Evolutionary conservation across 2,113 vertebrate genomes (phyloP), one percentile per base, ranked within the genome.

Genomic region (Ptyas mucosa): DNA sequence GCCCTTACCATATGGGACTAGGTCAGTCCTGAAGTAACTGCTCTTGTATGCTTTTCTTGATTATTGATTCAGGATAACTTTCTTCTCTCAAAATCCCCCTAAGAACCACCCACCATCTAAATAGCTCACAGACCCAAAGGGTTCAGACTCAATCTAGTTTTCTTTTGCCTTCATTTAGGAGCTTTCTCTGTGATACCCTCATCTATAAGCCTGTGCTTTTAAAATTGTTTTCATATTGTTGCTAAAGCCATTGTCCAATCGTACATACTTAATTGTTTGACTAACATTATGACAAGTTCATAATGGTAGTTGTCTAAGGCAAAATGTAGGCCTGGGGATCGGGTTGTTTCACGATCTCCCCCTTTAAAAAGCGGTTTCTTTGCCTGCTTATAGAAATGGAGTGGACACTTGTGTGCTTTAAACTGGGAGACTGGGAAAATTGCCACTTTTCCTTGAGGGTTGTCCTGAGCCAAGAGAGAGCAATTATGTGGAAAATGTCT

Each of bases 401-500:
- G 29, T 90, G 54, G 61, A 64, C 34, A 34, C 58, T 64, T 52
- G 24, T 64, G 46, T 69, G 23, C 39, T 69, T 89, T 57, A 49
- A 49, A 39, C 29, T 24, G 92, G 53, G 85, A 52, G 29, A 24
- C 69, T 93, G 29, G 92, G 69, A 90, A 90, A 85, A 51, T 34
- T 90, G 88, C 43, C 88, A 85, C 57, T 89, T 85, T 85, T 29
- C 69, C 29, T 24, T 51, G 11, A 18, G 52, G 58, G 69, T n/a
- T 57, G 53, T 51, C 29, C 49, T 85, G 43, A 92, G 92, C 54
- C 69, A 86, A 90, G 69, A 86, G 5, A 52, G 69, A 90, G 53
- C 26, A 85, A 90, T 90, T 89, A 61, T 89, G 6, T 85, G 88
- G 92, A 93, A 92, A 93, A 52, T 58, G 58, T 86, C 8, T 61